These are phyloP conservation scores for Sterrhoptilus dennistouni DNA, from an alignment of 2,113 vertebrate genomes.

Conservation along the genomic window DNA sequence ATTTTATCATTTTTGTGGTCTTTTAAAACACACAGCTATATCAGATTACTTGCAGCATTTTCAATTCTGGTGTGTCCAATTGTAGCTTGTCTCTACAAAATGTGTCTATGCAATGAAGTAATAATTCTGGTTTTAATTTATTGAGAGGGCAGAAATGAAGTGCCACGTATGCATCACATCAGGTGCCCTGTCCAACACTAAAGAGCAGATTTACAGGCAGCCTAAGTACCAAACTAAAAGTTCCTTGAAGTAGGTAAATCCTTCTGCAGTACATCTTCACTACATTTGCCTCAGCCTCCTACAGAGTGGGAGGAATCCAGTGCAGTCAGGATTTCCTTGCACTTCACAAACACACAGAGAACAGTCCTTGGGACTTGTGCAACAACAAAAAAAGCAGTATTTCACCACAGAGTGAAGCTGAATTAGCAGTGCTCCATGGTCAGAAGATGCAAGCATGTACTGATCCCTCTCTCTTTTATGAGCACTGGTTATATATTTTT, in stretches of 20 bases:
- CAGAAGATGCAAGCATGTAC: background rate
- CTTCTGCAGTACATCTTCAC: background rate
- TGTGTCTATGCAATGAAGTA: background rate
- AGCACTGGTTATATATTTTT: background rate
- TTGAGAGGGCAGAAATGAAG: background rate
- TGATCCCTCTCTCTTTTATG: background rate
- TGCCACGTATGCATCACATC: background rate
- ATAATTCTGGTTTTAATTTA: background rate
- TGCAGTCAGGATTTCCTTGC: background rate
- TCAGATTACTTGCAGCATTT: background rate
- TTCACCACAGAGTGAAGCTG: background rate
- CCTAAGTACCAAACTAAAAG: background rate
- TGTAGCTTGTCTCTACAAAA: background rate
- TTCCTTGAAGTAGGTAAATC: background rate
- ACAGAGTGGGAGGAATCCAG: background rate
- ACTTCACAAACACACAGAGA: background rate
- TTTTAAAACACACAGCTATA: background rate
- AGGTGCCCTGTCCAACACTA: background rate
- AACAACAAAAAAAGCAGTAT: background rate
- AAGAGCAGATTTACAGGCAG: background rate
- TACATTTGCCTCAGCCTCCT: background rate
- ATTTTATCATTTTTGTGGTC: background rate
- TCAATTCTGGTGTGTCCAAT: background rate
- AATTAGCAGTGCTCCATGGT: background rate
- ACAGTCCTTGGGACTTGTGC: background rate